These are phyloP conservation scores for human (Homo sapiens) DNA, from an alignment of 2,113 vertebrate genomes.

Conservation along the genomic window GRCh38 chr4:77975501-77976000, in stretches of 20 bases:
- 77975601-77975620: not conserved
- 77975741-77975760: not conserved
- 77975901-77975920: not conserved
- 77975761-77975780: not conserved
- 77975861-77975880: slow-evolving; percentile 1
- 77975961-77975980: not conserved
- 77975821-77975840: not conserved
- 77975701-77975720: not conserved
- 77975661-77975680: not conserved
- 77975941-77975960: not conserved
- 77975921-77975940: not conserved
- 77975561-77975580: not conserved
- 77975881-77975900: not conserved
- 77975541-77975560: too few relatives aligned
- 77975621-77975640: not conserved
- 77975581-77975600: not conserved
- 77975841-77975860: not conserved
- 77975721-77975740: not conserved
- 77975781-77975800: slow-evolving; percentile 18
- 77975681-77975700: not conserved
- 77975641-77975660: slow-evolving; percentile 26
- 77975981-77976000: not conserved
- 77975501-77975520: too few relatives aligned
- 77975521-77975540: too few relatives aligned
- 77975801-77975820: not conserved